Evolutionary conservation across 2,113 vertebrate genomes (phyloP), one percentile per base, ranked within the genome.

Genomic region (Tursiops truncatus): DNA sequence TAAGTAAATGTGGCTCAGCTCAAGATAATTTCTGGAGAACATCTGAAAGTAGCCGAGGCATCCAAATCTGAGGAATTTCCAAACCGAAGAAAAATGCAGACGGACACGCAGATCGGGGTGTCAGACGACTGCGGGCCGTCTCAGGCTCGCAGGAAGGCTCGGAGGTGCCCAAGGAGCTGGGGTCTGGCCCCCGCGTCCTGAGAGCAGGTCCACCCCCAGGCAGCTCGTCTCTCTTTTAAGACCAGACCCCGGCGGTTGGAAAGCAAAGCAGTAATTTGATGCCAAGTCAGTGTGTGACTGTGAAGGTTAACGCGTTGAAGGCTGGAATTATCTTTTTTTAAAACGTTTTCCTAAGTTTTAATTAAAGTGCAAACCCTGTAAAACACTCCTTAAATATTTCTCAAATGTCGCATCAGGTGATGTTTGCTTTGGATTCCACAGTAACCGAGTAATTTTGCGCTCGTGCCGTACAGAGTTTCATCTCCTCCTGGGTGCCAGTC

Each of bases 381-480:
- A 56, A 92, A 31, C 31, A 13, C 15, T 58, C 47, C 25, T 26
- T 0, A 31, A 31, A 25, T 20, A 41, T 44, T 62, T 58, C 68
- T 56, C 8, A 81, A 65, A 47, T 9, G 36, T 0, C 3, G 10
- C 20, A 17, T 23, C 33, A 12, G n/a, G 2, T 44, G n/a, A 18
- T 3, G 0, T n/a, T 76, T 53, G 79, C 41, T 38, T 50, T 63
- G 26, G 3, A 1, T 26, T 31, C 38, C 36, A 5, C 50, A 38
- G 0, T 5, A 17, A 71, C 17, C 23, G 36, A 11, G 1, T 60
- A 1, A 0, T 3, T 0, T 7, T 14, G 6, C 6, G 14, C 44
- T 26, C 1, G 0, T 17, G 17, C 26, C 6, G 2, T 7, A 1
- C 2, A 0, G 2, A 12, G 6, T 25, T 31, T 2, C 2, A 4